phyloP scores from a whole-genome alignment of 2,888 invertebrate species.

The Tetragnatha montana region DNA sequence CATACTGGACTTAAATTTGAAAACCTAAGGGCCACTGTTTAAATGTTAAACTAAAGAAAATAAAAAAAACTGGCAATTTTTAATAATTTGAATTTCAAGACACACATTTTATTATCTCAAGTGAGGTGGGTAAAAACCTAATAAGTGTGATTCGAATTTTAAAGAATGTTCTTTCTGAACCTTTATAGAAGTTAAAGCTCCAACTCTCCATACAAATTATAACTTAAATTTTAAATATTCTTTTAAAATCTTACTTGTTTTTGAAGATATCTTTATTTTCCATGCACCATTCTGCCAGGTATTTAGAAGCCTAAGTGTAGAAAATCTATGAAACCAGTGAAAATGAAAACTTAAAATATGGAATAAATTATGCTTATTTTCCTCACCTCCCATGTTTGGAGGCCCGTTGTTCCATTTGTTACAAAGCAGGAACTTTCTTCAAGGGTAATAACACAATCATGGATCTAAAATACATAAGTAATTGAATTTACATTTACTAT shows the following conservation, averaged over 20 bases:
- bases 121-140: not conserved
- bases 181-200: not conserved
- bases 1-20: too few relatives aligned
- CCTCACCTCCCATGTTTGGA: constrained; percentile 62
- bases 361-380: not conserved
- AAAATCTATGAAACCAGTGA: constrained; percentile 4
- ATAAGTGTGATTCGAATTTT: not conserved
- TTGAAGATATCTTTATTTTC: constrained; percentile 26
- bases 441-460: constrained; percentile 30
- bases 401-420: constrained; percentile 53
- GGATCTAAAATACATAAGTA: not conserved
- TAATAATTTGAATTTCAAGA: too few relatives aligned
- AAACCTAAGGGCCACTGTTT: too few relatives aligned
- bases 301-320: constrained; percentile 53
- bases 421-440: constrained; percentile 57
- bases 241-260: constrained; percentile 44
- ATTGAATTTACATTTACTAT: too few relatives aligned
- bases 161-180: not conserved
- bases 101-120: too few relatives aligned
- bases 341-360: not conserved
- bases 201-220: too few relatives aligned
- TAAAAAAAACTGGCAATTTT: too few relatives aligned
- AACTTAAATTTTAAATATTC: too few relatives aligned
- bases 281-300: constrained; percentile 56
- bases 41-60: too few relatives aligned